phyloP scores from a whole-genome alignment of 1,140 invertebrate species.

The Drosophila pseudoobscura region DNA sequence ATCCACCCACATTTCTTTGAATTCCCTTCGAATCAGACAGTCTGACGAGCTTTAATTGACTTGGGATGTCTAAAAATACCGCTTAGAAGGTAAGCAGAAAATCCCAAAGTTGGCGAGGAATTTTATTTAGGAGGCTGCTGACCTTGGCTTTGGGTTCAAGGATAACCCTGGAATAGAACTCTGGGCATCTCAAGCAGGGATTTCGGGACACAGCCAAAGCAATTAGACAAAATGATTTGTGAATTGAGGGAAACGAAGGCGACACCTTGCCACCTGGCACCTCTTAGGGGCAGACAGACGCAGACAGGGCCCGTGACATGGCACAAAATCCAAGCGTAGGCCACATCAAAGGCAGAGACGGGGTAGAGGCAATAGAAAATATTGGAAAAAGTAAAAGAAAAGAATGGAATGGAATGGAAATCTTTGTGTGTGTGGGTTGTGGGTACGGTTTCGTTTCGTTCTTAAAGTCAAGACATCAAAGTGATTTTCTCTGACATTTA shows the following conservation, averaged over 20 bases:
- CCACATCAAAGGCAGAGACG: slow-evolving; percentile 50
- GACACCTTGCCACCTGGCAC: slow-evolving; percentile 1
- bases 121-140: not conserved
- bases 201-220: slow-evolving; percentile 33
- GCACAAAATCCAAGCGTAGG: slow-evolving; percentile 35
- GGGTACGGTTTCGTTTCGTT: not conserved
- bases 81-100: not conserved
- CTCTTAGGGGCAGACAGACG: not conserved
- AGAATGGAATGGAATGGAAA: slow-evolving; percentile 15
- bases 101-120: not conserved
- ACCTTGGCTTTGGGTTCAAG: slow-evolving; percentile 45
- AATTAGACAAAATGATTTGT: slow-evolving; percentile 68
- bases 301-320: slow-evolving; percentile 55
- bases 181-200: slow-evolving; percentile 10
- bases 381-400: slow-evolving; percentile 22
- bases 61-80: not conserved
- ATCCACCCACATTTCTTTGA: not conserved
- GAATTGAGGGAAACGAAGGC: slow-evolving; percentile 19
- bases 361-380: not conserved
- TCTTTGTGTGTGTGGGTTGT: slow-evolving; percentile 26
- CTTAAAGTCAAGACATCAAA: slow-evolving; percentile 73
- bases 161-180: slow-evolving; percentile 7
- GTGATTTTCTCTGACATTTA: slow-evolving; percentile 60
- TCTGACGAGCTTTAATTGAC: slow-evolving; percentile 20
- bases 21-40: not conserved